Conservation (phyloP, 2,888 invertebrate species). For the Petrolisthes cinctipes region DNA sequence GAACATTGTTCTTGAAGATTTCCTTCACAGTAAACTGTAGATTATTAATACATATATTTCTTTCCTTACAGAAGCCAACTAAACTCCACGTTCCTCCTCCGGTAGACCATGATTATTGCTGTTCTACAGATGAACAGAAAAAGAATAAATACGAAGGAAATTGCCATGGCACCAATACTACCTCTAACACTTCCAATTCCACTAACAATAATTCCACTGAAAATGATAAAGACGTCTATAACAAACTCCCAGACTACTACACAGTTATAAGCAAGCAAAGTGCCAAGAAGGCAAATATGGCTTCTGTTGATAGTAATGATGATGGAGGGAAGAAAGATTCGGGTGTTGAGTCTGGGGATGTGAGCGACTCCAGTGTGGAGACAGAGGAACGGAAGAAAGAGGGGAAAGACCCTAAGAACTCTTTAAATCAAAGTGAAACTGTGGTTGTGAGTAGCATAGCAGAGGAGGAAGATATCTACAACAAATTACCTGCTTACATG, state of each 20-base stretch:
- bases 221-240: conserved; percentile 23
- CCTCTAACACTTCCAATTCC: neutral
- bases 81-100: conserved; percentile 46
- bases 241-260: conserved; percentile 58
- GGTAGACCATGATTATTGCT: conserved; percentile 76
- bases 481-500: conserved; percentile 54
- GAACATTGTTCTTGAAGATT: no score
- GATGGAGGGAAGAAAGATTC: conserved; percentile 70
- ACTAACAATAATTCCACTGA: neutral
- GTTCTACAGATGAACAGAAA: conserved; percentile 59
- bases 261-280: conserved; percentile 31
- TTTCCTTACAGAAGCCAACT: conserved; percentile 24
- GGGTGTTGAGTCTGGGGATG: conserved; percentile 71
- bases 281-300: conserved; percentile 8
- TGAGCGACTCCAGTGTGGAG: conserved; percentile 70
- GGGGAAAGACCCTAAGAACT: conserved; percentile 13
- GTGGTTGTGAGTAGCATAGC: neutral
- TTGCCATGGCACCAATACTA: neutral
- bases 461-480: conserved; percentile 34
- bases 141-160: neutral
- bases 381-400: conserved; percentile 55
- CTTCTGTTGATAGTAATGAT: conserved; percentile 67
- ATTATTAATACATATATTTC: no score
- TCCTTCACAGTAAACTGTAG: no score
- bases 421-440: neutral